Conservation (phyloP, 23 tunicate genomes). For the Botrylloides violaceus region DNA sequence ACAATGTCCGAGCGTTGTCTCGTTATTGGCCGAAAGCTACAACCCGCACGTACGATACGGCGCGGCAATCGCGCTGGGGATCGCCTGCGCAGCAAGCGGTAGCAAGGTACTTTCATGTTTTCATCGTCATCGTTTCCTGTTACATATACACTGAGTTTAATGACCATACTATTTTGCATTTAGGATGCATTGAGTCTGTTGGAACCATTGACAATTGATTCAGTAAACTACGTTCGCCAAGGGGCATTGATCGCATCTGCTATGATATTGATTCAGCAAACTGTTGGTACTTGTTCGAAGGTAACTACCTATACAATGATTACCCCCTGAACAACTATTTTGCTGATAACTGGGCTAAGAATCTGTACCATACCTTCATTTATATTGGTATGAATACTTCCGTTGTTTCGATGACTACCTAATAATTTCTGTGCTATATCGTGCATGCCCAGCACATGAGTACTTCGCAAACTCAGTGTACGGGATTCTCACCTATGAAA, state of each 20-base stretch:
- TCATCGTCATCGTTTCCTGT: no score
- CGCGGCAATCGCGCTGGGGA: slow-evolving; percentile 94
- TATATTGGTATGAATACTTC: no score
- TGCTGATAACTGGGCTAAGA: no score
- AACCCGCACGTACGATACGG: slow-evolving; percentile 96
- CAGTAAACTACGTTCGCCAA: slow-evolving; percentile 91
- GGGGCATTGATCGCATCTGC: slow-evolving; percentile 93
- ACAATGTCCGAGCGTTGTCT: slow-evolving; percentile 95
- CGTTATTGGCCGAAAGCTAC: slow-evolving; percentile 89
- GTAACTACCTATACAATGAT: slow-evolving; percentile 14
- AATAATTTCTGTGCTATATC: no score
- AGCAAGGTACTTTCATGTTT: slow-evolving; percentile 67
- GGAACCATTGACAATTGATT: slow-evolving; percentile 82
- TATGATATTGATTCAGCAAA: slow-evolving; percentile 90
- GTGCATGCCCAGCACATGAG: no score
- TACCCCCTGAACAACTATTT: not conserved
- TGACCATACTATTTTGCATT: not conserved
- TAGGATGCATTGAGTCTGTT: slow-evolving; percentile 76
- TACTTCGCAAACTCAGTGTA: no score
- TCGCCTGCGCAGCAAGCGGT: slow-evolving; percentile 96
- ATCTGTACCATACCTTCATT: no score
- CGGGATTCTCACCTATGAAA: no score
- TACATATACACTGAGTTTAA: not conserved
- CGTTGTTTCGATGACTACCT: no score
- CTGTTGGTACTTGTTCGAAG: slow-evolving; percentile 82